Percentiles rank a stretch among this genome's conserved stretches.
Evolutionary conservation across 2,888 invertebrate genomes (phyloP).

Genomic region (Halocaridina rubra): DNA sequence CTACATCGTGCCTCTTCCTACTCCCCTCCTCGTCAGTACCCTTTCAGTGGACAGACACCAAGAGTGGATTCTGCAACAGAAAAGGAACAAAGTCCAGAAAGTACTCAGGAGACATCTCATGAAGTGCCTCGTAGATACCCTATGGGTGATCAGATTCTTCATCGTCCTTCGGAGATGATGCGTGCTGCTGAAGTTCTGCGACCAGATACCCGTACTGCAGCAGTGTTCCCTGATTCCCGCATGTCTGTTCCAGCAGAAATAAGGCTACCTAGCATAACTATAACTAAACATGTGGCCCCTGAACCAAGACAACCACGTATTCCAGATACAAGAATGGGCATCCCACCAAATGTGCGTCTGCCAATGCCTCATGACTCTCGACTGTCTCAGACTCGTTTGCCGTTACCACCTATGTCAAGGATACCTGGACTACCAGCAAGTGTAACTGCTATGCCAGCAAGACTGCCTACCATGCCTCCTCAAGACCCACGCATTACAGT

Average conservation of each 20-base stretch:
- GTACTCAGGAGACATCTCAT: slow-evolving; percentile 28
- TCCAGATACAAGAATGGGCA: slow-evolving; percentile 25
- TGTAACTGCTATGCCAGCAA: slow-evolving; percentile 21
- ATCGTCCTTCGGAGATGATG: neutral
- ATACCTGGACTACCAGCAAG: slow-evolving; percentile 23
- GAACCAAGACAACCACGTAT: slow-evolving; percentile 31
- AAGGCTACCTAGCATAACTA: slow-evolving; percentile 28
- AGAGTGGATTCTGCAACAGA: slow-evolving; percentile 51
- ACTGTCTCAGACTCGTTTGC: slow-evolving; percentile 17
- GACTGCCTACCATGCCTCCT: slow-evolving; percentile 49
- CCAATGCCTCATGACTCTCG: slow-evolving; percentile 32
- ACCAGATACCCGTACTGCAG: slow-evolving; percentile 23
- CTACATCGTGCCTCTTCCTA: slow-evolving; percentile 21
- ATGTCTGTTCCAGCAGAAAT: slow-evolving; percentile 40
- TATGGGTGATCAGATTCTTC: neutral
- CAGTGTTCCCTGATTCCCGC: slow-evolving; percentile 47
- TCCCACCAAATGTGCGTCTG: slow-evolving; percentile 23
- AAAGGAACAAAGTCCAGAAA: slow-evolving; percentile 65
- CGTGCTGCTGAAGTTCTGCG: slow-evolving; percentile 15
- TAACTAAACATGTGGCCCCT: slow-evolving; percentile 35
- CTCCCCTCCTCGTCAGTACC: neutral
- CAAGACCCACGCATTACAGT: slow-evolving; percentile 62
- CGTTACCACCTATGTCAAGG: slow-evolving; percentile 30
- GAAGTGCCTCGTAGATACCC: slow-evolving; percentile 13
- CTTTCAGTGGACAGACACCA: neutral